phyloP scores from a whole-genome alignment of 1,140 invertebrate genomes.

The Caenorhabditis elegans region DNA sequence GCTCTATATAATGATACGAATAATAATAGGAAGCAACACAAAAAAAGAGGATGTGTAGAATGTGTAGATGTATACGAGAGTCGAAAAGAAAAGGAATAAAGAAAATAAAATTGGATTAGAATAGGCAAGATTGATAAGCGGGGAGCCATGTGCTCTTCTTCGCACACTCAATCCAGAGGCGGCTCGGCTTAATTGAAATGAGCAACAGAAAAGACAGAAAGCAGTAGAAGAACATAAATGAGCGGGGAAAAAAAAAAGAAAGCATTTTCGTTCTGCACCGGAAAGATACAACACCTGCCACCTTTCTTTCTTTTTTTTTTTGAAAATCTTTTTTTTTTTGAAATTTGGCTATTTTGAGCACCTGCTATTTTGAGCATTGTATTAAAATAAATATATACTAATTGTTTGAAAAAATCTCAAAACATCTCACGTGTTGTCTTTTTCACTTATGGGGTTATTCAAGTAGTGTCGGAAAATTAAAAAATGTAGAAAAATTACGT shows the following conservation, averaged over 20 bases:
- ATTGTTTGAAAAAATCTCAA: too few species aligned
- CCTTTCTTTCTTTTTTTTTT: not conserved
- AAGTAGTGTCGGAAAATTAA: too few species aligned
- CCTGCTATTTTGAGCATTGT: too few species aligned
- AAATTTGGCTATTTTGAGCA: too few species aligned
- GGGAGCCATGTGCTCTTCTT: not conserved
- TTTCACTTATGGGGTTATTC: too few species aligned
- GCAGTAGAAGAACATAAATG: slow-evolving; percentile 25
- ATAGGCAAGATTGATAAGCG: slow-evolving; percentile 33
- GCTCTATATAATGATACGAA: not conserved
- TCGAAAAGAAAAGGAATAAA: not conserved
- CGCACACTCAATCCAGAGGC: not conserved
- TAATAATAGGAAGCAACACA: not conserved
- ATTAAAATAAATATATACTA: too few species aligned
- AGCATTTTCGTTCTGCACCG: not conserved
- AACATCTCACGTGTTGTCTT: too few species aligned
- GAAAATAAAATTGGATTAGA: not conserved
- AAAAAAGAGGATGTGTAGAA: not conserved
- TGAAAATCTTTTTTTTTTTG: too few species aligned
- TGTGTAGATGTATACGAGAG: not conserved
- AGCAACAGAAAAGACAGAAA: slow-evolving; percentile 20
- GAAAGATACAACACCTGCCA: slow-evolving; percentile 19
- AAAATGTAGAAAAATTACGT: too few species aligned
- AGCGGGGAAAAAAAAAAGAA: not conserved
- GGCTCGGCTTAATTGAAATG: slow-evolving; percentile 23